Evolutionary conservation across 2,113 vertebrate species (phyloP).

Genomic region (Hypanus sabinus): DNA sequence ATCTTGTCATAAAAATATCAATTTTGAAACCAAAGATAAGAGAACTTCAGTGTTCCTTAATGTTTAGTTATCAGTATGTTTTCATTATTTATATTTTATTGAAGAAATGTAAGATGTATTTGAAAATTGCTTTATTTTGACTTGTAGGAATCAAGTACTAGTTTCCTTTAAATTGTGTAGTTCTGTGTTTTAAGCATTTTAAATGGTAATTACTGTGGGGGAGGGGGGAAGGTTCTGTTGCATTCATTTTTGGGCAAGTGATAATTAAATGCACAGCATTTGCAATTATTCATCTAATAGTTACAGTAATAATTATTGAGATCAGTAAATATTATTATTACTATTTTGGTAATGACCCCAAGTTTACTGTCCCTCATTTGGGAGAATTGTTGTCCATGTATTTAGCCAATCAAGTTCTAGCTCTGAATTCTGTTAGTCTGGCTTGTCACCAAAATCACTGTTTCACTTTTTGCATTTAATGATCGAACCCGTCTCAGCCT

Average conservation of each 20-base stretch:
- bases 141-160: neutral
- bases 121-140: neutral
- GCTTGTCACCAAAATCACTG: neutral
- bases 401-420: too few relatives aligned
- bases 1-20: neutral
- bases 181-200: neutral
- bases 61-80: neutral
- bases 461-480: neutral
- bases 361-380: too few relatives aligned
- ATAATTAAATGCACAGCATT: neutral
- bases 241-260: neutral
- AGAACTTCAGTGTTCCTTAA: neutral
- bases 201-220: neutral
- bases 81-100: neutral
- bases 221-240: neutral
- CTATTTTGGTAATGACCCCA: too few relatives aligned
- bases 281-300: neutral
- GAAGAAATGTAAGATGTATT: neutral
- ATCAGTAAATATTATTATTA: neutral
- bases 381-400: too few relatives aligned
- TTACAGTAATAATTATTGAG: neutral
- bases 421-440: neutral
- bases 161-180: neutral
- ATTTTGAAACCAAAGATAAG: neutral
- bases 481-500: neutral